Evolutionary conservation across 1,140 invertebrate species (phyloP), one percentile per base, ranked within the genome.

Genomic region (Eueides isabella): DNA sequence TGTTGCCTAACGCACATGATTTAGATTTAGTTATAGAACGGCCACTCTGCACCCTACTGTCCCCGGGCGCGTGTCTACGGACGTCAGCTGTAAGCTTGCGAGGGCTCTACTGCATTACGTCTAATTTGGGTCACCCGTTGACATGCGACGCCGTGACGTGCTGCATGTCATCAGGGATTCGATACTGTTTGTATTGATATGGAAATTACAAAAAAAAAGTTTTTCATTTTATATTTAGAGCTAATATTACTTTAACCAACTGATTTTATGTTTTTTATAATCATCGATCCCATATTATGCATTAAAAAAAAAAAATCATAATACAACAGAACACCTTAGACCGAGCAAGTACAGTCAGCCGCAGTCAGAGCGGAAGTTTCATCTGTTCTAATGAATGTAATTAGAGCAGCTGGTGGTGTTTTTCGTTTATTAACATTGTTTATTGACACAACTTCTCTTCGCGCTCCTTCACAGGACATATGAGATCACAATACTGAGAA

Each of bases 301-400:
- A 9, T 33, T 33, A 33, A 33, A 33, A 33, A 9, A 11, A 33
- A 33, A 9, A 33, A 33, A 33, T 33, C 2, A 9, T 9, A 33
- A 33, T 33, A 33, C 31, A 38, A 38, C 9, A 38, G n/a, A 16
- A 44, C n/a, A 44, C n/a, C 5, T 44, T 5, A 19, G 41, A 19
- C 4, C 1, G 41, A 3, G 38, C 12, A 38, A 11, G 35, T 38
- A 16, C 38, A 41, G 38, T 41, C 38, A 41, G 38, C 12, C 4
- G 41, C 0, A 19, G 41, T n/a, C 5, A 6, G 6, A 23, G 12
- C 64, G 64, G 31, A 66, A 26, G 64, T 66, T 66, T 64, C 38
- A 66, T 41, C 35, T 33, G 33, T 28, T 33, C 64, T 66, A 66
- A 66, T 66, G 33, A 41, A 38, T 23, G n/a, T 16, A 28, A 38